Conservation (phyloP, 2,113 vertebrate species). For the Anarrhichthys ocellatus region DNA sequence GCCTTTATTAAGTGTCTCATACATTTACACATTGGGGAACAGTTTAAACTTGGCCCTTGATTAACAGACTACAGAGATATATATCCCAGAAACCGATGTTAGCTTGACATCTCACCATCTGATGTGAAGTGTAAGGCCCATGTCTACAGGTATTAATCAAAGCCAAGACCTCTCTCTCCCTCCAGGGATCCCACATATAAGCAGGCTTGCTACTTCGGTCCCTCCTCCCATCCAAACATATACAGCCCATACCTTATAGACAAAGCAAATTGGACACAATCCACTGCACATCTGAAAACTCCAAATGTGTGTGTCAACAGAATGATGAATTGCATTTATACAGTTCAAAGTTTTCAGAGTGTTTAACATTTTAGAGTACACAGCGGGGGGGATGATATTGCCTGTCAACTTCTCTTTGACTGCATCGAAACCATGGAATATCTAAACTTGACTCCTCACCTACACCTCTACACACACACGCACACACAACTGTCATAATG, state of each 20-base stretch:
- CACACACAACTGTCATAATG: constrained; percentile 51
- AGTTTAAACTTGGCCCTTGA: constrained; percentile 81
- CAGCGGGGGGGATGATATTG: constrained; percentile 51
- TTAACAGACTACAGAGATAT: constrained; percentile 76
- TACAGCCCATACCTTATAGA: constrained; percentile 61
- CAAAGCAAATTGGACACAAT: constrained; percentile 73
- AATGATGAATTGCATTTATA: constrained; percentile 74
- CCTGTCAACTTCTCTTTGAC: constrained; percentile 62
- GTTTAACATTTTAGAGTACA: constrained; percentile 55
- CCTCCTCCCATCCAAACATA: constrained; percentile 56
- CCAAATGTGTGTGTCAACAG: constrained; percentile 62
- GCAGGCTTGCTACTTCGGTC: constrained; percentile 15
- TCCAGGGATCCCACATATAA: constrained; percentile 40
- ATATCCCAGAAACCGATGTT: constrained; percentile 80
- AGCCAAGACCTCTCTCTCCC: constrained; percentile 66
- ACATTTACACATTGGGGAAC: constrained; percentile 84
- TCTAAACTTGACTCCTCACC: constrained; percentile 57
- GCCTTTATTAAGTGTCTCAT: constrained; percentile 83
- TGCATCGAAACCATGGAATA: constrained; percentile 40
- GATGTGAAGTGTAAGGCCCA: constrained; percentile 70
- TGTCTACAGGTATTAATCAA: constrained; percentile 83
- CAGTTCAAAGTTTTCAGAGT: constrained; percentile 65
- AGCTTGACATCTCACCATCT: constrained; percentile 79
- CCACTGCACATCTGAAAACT: constrained; percentile 71
- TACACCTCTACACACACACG: constrained; percentile 27